Evolutionary conservation across 2,113 vertebrate species (phyloP).

Genomic region (Elephantulus edwardii): DNA sequence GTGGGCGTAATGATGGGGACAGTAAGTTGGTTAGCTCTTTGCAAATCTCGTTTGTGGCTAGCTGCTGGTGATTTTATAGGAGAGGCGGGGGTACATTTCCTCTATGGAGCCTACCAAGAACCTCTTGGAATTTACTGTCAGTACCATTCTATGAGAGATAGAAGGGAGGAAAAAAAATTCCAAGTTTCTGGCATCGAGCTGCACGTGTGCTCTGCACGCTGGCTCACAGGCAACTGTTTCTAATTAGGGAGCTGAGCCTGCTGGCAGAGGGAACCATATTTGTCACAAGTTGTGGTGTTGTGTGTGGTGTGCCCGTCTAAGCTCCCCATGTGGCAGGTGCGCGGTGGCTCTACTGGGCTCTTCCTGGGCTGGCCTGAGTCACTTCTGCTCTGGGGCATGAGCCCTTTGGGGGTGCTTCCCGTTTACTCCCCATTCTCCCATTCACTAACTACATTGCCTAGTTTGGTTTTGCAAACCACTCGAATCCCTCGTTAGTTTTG

Average conservation of each 20-base stretch:
- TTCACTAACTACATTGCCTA: neutral
- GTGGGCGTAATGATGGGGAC: neutral
- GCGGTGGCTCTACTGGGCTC: neutral
- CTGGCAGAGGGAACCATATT: slow-evolving; percentile 64
- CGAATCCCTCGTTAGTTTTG: neutral
- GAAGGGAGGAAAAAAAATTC: neutral
- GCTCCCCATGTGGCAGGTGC: slow-evolving; percentile 55
- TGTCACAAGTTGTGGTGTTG: slow-evolving; percentile 46
- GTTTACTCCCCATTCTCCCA: neutral
- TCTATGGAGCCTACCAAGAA: slow-evolving; percentile 19
- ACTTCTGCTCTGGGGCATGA: neutral
- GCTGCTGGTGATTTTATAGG: slow-evolving; percentile 44
- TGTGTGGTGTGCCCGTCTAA: neutral
- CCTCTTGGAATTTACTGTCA: slow-evolving; percentile 47
- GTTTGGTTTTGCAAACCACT: neutral
- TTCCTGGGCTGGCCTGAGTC: neutral
- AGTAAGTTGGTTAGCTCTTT: slow-evolving; percentile 3
- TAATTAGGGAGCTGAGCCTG: slow-evolving; percentile 62
- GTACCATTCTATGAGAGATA: neutral
- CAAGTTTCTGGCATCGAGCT: slow-evolving; percentile 23
- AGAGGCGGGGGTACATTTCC: slow-evolving; percentile 37
- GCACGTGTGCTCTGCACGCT: slow-evolving; percentile 48
- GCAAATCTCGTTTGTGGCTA: neutral
- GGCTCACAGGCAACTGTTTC: slow-evolving; percentile 56
- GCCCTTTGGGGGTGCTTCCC: neutral